Base-by-base conservation (phyloP, 2,113 vertebrate genomes). In the Macaca mulatta region DNA sequence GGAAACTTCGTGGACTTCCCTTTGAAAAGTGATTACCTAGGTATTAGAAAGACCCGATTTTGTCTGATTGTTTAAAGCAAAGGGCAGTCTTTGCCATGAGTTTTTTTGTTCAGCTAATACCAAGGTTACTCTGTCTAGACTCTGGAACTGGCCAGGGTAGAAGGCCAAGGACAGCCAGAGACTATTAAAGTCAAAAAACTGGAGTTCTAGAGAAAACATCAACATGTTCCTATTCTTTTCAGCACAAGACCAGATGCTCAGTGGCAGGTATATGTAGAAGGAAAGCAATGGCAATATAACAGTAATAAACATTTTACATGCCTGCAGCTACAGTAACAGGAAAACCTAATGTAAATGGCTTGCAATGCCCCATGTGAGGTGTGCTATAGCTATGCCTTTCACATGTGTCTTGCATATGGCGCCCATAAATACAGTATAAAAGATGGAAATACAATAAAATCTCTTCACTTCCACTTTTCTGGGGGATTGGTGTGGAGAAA, bases 381-480 rank as follows among this genome's bases (percentile, higher is more conserved):
- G 11, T 70, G 82, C 82, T 70, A 32, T 69, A 89, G 89, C 95
- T 83, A 6, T 89, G 48, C 52, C 69, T 94, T 82, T 91, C 92
- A 89, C 77, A 27, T 79, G 95, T 87, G n/a, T 64, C 92, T 97
- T 97, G 40, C 97, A 94, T 91, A 96, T 77, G 92, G 83, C 0
- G 7, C 95, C 92, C 95, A 1, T n/a, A 97, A 94, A 61, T 75
- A 82, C 64, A 94, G 95, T 96, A 93, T 83, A 94, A 95, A 92
- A 50, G 75, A 97, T 67, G 11, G 96, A 95, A 97, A 97, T 69
- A 93, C 89, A 94, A 95, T 89, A 69, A 97, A 96, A 96, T 89
- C 48, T 95, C 79, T 88, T 84, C 72, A 77, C 30, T 85, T 92
- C 85, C 89, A 89, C 43, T 59, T 93, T 94, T 70, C 86, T 69